A percentile compares a stretch with the other conserved stretches of the same genome.
Evolutionary conservation across 2,888 invertebrate species (phyloP).

Genomic region (Protodeltote pygarga): DNA sequence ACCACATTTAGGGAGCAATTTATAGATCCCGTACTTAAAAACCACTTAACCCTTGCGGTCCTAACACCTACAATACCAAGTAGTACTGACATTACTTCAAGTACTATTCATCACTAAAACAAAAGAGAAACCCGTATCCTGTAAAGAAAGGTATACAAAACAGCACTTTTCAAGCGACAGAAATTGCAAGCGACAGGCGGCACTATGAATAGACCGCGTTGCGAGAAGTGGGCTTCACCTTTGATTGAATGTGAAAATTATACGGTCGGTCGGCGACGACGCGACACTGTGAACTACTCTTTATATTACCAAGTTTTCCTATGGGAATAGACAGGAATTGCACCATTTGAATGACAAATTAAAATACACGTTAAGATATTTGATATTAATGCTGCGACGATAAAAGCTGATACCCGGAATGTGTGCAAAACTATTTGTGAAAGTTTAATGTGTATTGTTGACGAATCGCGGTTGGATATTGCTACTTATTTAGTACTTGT

Average conservation of each 20-base stretch:
- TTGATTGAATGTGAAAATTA: conserved; percentile 78
- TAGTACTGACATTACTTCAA: conserved; percentile 4
- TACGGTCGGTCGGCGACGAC: conserved; percentile 50
- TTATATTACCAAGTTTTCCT: conserved; percentile 47
- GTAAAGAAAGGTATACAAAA: conserved; percentile 31
- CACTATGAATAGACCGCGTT: conserved; percentile 63
- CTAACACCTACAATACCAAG: conserved; percentile 6
- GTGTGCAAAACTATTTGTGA: conserved; percentile 20
- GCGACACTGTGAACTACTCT: conserved; percentile 50
- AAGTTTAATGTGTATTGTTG: conserved; percentile 19
- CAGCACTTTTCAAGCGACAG: conserved; percentile 25
- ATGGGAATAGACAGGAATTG: conserved; percentile 42
- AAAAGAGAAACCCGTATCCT: conserved; percentile 30
- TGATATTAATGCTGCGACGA: conserved; percentile 28
- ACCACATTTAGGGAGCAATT: too few relatives aligned
- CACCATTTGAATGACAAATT: conserved; percentile 46
- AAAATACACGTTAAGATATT: conserved; percentile 31
- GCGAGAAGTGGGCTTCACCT: conserved; percentile 66
- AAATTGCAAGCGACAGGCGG: conserved; percentile 32
- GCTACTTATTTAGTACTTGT: too few relatives aligned
- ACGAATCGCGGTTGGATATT: conserved; percentile 13
- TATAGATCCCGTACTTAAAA: conserved; percentile 20
- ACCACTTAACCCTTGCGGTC: conserved; percentile 27
- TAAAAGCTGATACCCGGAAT: conserved; percentile 18
- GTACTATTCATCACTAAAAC: conserved; percentile 29